A percentile compares a stretch with the other conserved stretches of the same genome.
phyloP scores from a whole-genome alignment of 2,888 invertebrate genomes.

The Endomychus coccineus region DNA sequence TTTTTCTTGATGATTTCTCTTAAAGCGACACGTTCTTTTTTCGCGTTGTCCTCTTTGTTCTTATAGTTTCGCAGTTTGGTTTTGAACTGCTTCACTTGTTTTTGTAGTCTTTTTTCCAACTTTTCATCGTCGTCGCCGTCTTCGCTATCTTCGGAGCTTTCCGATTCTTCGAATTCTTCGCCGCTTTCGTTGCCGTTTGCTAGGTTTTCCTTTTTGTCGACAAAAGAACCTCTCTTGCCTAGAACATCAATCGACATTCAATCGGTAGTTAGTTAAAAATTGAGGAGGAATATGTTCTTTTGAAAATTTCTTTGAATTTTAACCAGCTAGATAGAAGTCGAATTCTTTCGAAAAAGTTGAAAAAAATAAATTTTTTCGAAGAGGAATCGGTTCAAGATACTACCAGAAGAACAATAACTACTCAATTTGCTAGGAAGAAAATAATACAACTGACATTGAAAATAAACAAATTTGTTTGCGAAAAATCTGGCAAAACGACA shows the following conservation, averaged over 20 bases:
- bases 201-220: constrained; percentile 38
- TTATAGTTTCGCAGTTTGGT: constrained; percentile 50
- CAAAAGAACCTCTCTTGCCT: constrained; percentile 11
- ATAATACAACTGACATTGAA: too few relatives aligned
- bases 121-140: constrained; percentile 61
- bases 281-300: too few relatives aligned
- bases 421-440: too few relatives aligned
- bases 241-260: background rate
- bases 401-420: too few relatives aligned
- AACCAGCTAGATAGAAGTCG: too few relatives aligned
- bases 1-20: constrained; percentile 77
- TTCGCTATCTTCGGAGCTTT: constrained; percentile 54
- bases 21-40: constrained; percentile 68
- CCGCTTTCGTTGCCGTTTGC: constrained; percentile 49
- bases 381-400: too few relatives aligned
- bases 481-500: too few relatives aligned
- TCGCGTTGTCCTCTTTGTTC: constrained; percentile 63
- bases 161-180: constrained; percentile 48
- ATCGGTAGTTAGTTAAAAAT: background rate
- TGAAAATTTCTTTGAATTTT: too few relatives aligned
- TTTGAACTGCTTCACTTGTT: constrained; percentile 61
- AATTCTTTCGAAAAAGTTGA: too few relatives aligned
- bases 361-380: too few relatives aligned
- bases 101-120: constrained; percentile 50
- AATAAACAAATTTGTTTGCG: too few relatives aligned